Evolutionary conservation across 2,888 invertebrate species (phyloP), one percentile per base, ranked within the genome.

Genomic region (Cheilosia soror): DNA sequence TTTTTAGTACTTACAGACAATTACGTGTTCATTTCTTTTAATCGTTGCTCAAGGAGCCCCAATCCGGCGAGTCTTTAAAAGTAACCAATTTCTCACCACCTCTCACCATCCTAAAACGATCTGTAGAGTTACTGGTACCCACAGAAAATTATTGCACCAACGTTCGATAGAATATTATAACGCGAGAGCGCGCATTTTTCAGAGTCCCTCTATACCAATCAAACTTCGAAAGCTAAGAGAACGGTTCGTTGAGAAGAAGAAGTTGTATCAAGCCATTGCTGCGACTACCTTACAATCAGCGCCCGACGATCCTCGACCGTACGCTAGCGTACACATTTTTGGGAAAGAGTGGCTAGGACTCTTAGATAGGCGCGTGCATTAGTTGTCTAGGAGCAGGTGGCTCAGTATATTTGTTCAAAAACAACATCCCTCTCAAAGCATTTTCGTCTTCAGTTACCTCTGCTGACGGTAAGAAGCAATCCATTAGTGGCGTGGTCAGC

Each of bases 1-100:
- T n/a, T n/a, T n/a, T n/a, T n/a, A n/a, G n/a, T n/a, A n/a, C n/a
- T n/a, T n/a, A n/a, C n/a, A n/a, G n/a, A n/a, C n/a, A n/a, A n/a
- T n/a, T n/a, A n/a, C n/a, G n/a, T n/a, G n/a, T n/a, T n/a, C n/a
- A n/a, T n/a, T n/a, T n/a, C n/a, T n/a, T n/a, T n/a, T n/a, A n/a
- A n/a, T n/a, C 42, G 27, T 20, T 60, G 44, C 27, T 60, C 60
- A 7, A 60, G 4, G 29, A 60, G 42, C 5, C 60, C 44, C 11
- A 15, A 60, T 20, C 25, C 42, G 44, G 33, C 33, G 6, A 33
- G 5, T 33, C 6, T 5, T 5, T 33, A 33, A 6, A 33, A 4
- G 6, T 5, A 5, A 4, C 33, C 6, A 4, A 33, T 6, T 6
- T 33, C 4, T 6, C 33, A 33, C 33, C 33, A 5, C 33, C 33